Base-by-base conservation (phyloP, 2,888 invertebrate species). In the Hesperia comma region DNA sequence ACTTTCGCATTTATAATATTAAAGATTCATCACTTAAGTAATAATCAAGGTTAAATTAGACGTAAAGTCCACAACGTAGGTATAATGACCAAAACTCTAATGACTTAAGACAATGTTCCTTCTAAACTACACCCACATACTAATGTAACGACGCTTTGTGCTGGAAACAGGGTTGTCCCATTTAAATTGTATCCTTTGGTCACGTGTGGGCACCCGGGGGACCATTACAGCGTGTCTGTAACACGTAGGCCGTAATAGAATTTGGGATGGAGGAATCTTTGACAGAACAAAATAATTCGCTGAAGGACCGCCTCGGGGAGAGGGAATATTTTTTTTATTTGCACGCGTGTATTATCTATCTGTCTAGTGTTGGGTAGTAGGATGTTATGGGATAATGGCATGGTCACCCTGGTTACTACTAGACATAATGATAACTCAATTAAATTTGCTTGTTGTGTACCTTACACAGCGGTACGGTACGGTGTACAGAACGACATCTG, bases 241-340 rank as follows among this genome's bases (percentile, higher is more conserved):
- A 33, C 32, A 33, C 32, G 54, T 32, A 32, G 26, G 54, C 3
- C 19, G 49, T 49, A 49, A 49, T 49, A 49, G 49, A 49, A 49
- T 49, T 49, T 49, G 49, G 49, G 49, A 49, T 12, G 49, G n/a
- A 19, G 49, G 49, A 49, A 49, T 49, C 49, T 49, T 49, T 49
- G 49, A 49, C 49, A 49, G 17, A 49, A 19, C 49, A 49, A 49
- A 49, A 49, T 19, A 49, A 49, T 49, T 17, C 12, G 17, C 19
- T 19, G 49, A 49, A 49, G 49, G 49, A 49, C 49, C 19, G 4
- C 49, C 17, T 49, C 8, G 10, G 49, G 49, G 19, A 49, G 49
- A 10, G 15, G 7, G 46, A 46, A 17, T 46, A 17, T 15, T 46
- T 17, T 46, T 46, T 17, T 46, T 17, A 15, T 17, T 43, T 46